Evolutionary conservation across 2,888 invertebrate species (phyloP).

Genomic region (Parnassius mnemosyne): DNA sequence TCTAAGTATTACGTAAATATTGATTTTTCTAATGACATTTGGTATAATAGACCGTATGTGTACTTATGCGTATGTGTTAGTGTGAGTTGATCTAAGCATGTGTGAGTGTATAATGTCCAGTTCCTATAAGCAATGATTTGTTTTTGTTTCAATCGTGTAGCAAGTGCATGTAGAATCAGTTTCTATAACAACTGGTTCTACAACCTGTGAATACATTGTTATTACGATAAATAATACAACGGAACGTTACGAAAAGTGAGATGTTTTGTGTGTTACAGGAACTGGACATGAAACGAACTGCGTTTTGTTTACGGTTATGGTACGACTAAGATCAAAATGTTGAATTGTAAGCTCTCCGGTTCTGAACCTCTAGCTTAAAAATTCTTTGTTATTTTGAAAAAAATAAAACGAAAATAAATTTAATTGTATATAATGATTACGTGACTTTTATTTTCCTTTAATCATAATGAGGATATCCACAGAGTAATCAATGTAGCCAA

Average conservation of each 20-base stretch:
- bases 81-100: background rate
- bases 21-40: background rate
- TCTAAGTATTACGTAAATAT: no score
- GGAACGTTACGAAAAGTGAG: no score
- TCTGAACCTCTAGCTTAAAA: slow-evolving; percentile 70
- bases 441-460: slow-evolving; percentile 17
- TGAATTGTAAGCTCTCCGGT: slow-evolving; percentile 55
- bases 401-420: slow-evolving; percentile 59
- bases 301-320: no score
- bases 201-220: no score
- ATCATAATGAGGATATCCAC: no score
- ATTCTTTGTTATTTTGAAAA: slow-evolving; percentile 74
- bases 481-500: no score
- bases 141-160: no score
- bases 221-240: no score
- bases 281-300: background rate
- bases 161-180: no score
- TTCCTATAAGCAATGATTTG: no score
- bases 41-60: background rate
- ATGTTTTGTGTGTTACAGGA: background rate
- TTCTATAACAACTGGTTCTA: no score
- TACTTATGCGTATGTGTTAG: background rate
- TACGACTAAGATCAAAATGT: background rate
- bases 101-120: background rate
- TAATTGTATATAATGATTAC: slow-evolving; percentile 65